Base-by-base conservation (phyloP, 2,888 invertebrate species). In the Conistra vaccinii region DNA sequence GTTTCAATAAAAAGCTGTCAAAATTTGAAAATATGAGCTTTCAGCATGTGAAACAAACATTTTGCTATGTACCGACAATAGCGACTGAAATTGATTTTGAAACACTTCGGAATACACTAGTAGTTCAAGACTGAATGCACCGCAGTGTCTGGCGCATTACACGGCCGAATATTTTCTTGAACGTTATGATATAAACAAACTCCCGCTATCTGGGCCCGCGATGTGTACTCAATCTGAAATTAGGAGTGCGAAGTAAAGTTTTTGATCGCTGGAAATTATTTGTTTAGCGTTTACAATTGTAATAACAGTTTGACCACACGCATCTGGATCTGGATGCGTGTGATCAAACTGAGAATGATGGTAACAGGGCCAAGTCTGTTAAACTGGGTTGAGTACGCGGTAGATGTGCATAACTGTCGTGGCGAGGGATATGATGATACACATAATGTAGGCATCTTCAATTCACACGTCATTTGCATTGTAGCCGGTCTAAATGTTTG, bases 391-490 rank as follows among this genome's bases (percentile, higher is more conserved):
- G 58, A n/a, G 32, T 45, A 39, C 14, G 32, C 51, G 12, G 7
- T 81, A n/a, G 35, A 35, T 82, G 51, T 63, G 78, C 73, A 85
- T 73, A 68, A 35, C 67, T 63, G 62, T 76, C 45, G 26, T 53
- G 72, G 10, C 71, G 69, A 71, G 61, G 14, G 57, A 76, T 63
- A 60, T 76, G 73, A 86, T 73, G 69, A 70, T 58, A 65, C 69
- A 85, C 39, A 69, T 63, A 57, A 81, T 73, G 58, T 76, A 69
- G 26, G 69, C 72, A 63, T 79, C 55, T 73, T 80, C 60, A 73
- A 85, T 87, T 87, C 89, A 78, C 87, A 87, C 87, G 77, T 85
- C 76, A 82, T 85, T 80, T 84, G 88, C 82, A 87, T 81, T 76
- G 71, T 67, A 81, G 58, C 75, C 73, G 66, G 78, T 74, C 76